Base-by-base conservation (phyloP, 2,113 vertebrate genomes). In the Scomber colias region DNA sequence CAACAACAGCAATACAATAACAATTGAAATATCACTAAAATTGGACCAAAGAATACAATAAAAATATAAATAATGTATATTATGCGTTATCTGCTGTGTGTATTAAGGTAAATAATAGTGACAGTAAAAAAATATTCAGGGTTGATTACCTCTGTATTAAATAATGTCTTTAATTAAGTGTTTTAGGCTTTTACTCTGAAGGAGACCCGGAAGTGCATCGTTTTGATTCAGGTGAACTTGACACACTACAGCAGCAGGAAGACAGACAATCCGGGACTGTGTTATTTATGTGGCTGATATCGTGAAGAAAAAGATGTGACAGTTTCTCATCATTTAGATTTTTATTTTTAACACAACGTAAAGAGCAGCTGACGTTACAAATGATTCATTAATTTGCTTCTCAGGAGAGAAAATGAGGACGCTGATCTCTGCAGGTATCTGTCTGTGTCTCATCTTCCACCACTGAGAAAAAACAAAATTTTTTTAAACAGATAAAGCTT, bases 161-260 rank as follows among this genome's bases (percentile, higher is more conserved):
- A 19, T 19, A 15, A 19, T 54, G 51, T 54, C 51, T 54, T 19
- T 54, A 54, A 54, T n/a, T 17, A 9, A n/a, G 3, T 19, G 21
- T 54, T 9, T 56, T 56, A 16, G 31, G 10, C 16, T 76, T 86
- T 90, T 92, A 85, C 1, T 85, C 67, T 88, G 75, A 85, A 73
- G 55, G n/a, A 7, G 4, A 10, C 0, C 0, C 77, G 79, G 87
- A 88, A 86, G 27, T 17, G 14, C 44, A 0, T 16, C 2, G 16
- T 31, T 2, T 19, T 53, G 0, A 40, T 19, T 17, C 3, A 1
- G 17, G 67, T 10, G 27, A 30, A 0, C 62, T 3, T 66, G 63
- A 71, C 1, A 71, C 1, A 61, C 71, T 59, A 56, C 10, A 30
- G 3, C n/a, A 19, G 0, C 56, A 14, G 69, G 13, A 30, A 40